These are phyloP conservation scores for Mus spicilegus DNA, from an alignment of 2,113 vertebrate genomes.

Conservation along the genomic window DNA sequence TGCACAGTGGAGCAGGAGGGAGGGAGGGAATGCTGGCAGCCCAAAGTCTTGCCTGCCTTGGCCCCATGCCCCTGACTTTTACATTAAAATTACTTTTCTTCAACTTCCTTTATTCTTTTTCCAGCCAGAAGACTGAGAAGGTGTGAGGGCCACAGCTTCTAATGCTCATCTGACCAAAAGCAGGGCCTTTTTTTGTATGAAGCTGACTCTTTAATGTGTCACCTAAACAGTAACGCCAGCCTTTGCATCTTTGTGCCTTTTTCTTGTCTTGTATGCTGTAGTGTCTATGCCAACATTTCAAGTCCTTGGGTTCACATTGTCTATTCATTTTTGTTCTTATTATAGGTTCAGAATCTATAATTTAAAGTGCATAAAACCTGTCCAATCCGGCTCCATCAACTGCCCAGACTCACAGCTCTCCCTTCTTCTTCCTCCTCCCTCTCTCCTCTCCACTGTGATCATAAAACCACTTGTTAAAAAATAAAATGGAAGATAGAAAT, in stretches of 20 bases:
- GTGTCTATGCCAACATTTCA: not conserved
- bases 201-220: not conserved
- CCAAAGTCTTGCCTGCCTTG: not conserved
- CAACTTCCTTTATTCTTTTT: slow-evolving; percentile 57
- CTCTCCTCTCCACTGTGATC: not conserved
- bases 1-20: not conserved
- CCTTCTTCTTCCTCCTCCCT: not conserved
- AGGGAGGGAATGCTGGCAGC: not conserved
- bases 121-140: not conserved
- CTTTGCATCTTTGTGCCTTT: not conserved
- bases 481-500: slow-evolving; percentile 10
- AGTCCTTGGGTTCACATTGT: not conserved
- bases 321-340: not conserved
- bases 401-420: not conserved
- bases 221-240: not conserved
- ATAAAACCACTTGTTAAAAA: not conserved
- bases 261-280: not conserved
- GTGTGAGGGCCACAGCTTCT: slow-evolving; percentile 8
- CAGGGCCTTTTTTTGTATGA: not conserved
- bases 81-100: slow-evolving; percentile 57
- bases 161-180: slow-evolving; percentile 13
- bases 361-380: not conserved
- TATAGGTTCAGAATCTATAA: not conserved
- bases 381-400: not conserved
- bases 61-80: not conserved